phyloP scores from a whole-genome alignment of 1,140 invertebrate species.

The Liolophura sinensis region DNA sequence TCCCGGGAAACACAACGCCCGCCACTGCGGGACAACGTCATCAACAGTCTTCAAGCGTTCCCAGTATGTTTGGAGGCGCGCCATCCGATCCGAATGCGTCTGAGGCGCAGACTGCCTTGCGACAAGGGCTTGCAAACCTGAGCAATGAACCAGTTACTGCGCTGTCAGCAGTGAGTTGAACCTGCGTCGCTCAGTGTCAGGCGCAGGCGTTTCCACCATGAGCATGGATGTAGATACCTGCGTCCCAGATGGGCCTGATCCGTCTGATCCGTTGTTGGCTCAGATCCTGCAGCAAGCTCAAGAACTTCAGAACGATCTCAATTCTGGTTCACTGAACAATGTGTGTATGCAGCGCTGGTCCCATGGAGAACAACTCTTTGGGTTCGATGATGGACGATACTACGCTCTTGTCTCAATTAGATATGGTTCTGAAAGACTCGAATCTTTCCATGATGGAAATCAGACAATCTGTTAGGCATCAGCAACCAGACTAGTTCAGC shows the following conservation, averaged over 20 bases:
- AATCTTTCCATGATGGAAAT: conserved; percentile 29
- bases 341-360: neutral
- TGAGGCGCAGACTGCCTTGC: too few species aligned
- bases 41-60: neutral
- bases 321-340: conserved; percentile 7
- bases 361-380: conserved; percentile 5
- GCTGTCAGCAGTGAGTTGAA: too few species aligned
- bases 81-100: too few species aligned
- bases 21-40: conserved; percentile 6
- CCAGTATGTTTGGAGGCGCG: neutral
- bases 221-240: neutral
- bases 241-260: conserved; percentile 14
- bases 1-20: conserved; percentile 27
- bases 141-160: too few species aligned
- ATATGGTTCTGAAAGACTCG: conserved; percentile 32
- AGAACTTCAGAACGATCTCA: conserved; percentile 45
- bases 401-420: conserved; percentile 27
- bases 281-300: conserved; percentile 51
- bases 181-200: too few species aligned
- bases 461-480: conserved; percentile 36
- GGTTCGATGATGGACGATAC: conserved; percentile 17
- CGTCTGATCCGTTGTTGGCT: conserved; percentile 40
- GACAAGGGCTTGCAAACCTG: too few species aligned
- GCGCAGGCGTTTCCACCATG: too few species aligned
- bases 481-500: neutral